Percentiles rank a stretch among this genome's conserved stretches.
Conservation (phyloP, 1,140 invertebrate species). For the Zaprionus inermis region DNA sequence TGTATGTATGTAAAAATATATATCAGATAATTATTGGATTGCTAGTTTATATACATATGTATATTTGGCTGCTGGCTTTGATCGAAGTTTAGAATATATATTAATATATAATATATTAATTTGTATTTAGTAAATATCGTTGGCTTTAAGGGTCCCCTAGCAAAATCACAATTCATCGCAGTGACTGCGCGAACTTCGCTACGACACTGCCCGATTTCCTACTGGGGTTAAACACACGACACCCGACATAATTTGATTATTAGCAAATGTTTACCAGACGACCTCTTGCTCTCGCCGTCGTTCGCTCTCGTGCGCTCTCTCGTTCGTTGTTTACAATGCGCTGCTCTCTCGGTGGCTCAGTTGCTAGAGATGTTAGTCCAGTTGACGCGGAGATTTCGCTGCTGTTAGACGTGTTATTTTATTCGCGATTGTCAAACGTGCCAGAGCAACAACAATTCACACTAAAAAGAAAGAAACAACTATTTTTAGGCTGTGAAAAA, state of each 20-base stretch:
- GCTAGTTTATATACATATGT: background rate
- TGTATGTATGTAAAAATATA: constrained; percentile 8
- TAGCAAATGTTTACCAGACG: constrained; percentile 45
- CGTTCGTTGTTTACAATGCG: constrained; percentile 15
- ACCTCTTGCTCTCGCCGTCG: constrained; percentile 9
- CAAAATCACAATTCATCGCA: no score
- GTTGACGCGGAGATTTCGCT: constrained; percentile 56
- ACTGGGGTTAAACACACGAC: constrained; percentile 22
- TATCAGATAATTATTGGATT: background rate
- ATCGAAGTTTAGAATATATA: no score
- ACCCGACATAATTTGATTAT: constrained; percentile 64
- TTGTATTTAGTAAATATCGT: no score
- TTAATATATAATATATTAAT: no score
- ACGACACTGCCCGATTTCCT: constrained; percentile 23
- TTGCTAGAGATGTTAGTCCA: constrained; percentile 37
- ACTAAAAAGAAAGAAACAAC: constrained; percentile 70
- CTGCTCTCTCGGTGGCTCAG: constrained; percentile 20
- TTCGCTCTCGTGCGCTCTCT: constrained; percentile 2
- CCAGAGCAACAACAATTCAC: constrained; percentile 37
- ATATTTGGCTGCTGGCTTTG: no score
- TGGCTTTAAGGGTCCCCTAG: no score
- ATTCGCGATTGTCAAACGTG: background rate
- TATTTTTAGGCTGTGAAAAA: constrained; percentile 74
- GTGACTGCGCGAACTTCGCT: no score
- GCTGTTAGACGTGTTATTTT: constrained; percentile 46